These are phyloP conservation scores for Bovichtus diacanthus DNA, from an alignment of 2,797 vertebrate genomes.

Conservation along the genomic window DNA sequence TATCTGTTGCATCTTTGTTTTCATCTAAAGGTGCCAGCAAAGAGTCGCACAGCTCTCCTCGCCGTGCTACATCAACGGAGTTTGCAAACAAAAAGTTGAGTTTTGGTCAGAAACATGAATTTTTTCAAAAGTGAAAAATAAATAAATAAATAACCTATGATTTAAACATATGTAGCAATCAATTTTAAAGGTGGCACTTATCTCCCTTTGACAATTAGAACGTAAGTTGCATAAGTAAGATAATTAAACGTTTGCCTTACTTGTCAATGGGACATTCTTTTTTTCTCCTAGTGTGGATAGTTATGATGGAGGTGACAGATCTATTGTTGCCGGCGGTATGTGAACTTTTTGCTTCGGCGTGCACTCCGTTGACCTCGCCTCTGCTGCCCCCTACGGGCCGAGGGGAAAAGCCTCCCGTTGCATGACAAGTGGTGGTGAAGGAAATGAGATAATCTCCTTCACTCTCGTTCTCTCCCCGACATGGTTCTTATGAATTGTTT, in stretches of 20 bases:
- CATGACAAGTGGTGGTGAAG: conserved; percentile 69
- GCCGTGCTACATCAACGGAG: conserved; percentile 19
- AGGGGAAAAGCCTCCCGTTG: conserved; percentile 36
- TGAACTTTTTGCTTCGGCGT: conserved; percentile 26
- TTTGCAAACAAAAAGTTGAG: too few relatives aligned
- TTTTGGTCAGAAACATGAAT: too few relatives aligned
- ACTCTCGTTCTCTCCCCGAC: conserved; percentile 69
- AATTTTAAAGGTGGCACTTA: not conserved
- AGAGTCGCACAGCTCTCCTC: conserved; percentile 51
- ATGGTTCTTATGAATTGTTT: conserved; percentile 75
- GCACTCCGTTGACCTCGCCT: conserved; percentile 50
- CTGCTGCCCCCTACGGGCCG: conserved; percentile 61
- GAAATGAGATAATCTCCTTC: conserved; percentile 76
- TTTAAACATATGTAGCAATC: not conserved
- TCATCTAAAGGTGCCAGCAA: conserved; percentile 67
- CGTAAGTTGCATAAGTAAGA: not conserved
- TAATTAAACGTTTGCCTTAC: not conserved
- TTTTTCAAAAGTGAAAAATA: too few relatives aligned
- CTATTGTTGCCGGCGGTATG: not conserved
- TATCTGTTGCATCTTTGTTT: conserved; percentile 65
- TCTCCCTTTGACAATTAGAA: too few relatives aligned
- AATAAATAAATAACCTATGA: conserved; percentile 1
- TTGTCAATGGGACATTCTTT: not conserved
- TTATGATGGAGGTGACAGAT: not conserved
- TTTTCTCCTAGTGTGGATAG: not conserved